phyloP scores from a whole-genome alignment of 2,797 vertebrate genomes.

The Ciconia nigra region DNA sequence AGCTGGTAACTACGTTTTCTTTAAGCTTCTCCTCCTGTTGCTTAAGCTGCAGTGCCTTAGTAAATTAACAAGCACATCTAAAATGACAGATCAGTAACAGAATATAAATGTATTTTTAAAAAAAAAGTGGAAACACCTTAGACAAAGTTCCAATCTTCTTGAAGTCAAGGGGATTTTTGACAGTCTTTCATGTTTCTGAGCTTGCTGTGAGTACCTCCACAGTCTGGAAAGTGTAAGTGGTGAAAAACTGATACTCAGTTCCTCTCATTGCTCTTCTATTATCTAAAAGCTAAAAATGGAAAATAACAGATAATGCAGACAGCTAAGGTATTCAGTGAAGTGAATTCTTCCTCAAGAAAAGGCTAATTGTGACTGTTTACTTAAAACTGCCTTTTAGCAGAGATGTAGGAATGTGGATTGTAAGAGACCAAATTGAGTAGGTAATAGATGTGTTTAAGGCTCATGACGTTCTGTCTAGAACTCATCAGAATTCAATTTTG shows the following conservation, averaged over 20 bases:
- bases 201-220: background rate
- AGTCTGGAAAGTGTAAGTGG: background rate
- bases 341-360: background rate
- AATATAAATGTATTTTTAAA: conserved; percentile 11
- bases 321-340: background rate
- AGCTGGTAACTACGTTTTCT: conserved; percentile 25
- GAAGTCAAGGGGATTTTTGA: background rate
- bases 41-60: conserved; percentile 4
- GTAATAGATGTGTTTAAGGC: background rate
- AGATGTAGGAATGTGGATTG: background rate
- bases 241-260: background rate
- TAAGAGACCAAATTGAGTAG: background rate
- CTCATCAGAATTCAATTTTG: background rate
- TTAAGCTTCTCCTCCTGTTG: conserved; percentile 20
- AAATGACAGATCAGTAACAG: conserved; percentile 28
- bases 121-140: background rate
- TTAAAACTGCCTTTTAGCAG: background rate
- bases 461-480: background rate
- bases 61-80: background rate
- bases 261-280: background rate
- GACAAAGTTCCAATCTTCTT: background rate
- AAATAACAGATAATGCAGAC: background rate
- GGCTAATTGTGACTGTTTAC: background rate
- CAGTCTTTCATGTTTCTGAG: background rate
- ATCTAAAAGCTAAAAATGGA: background rate